Conservation (phyloP, 2,797 vertebrate species). For the Carduelis carduelis region DNA sequence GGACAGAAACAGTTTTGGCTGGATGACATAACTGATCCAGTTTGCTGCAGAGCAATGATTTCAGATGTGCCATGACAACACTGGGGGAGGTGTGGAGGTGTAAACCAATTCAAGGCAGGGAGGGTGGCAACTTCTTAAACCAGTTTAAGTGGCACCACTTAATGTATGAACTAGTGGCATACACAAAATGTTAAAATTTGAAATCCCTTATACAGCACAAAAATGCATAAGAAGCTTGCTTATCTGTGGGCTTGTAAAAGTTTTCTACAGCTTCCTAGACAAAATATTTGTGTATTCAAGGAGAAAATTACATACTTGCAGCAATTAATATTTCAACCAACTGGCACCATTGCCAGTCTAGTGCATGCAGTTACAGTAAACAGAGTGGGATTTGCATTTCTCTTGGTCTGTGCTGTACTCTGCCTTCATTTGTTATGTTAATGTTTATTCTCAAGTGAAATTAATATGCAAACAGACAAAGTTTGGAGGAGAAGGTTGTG, state of each 20-base stretch:
- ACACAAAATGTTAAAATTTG: neutral
- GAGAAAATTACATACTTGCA: neutral
- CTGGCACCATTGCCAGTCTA: neutral
- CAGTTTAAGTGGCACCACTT: neutral
- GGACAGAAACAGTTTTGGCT: neutral
- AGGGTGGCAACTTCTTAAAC: neutral
- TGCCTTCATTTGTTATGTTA: neutral
- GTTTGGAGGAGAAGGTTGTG: neutral
- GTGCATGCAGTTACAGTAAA: neutral
- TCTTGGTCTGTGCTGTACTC: neutral
- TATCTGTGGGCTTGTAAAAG: neutral
- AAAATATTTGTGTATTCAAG: neutral
- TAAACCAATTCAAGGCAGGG: neutral
- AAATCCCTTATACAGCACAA: neutral
- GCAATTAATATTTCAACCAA: neutral
- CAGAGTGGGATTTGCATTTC: neutral
- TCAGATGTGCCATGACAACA: neutral
- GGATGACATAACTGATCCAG: neutral
- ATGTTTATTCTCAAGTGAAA: neutral
- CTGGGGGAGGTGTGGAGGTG: neutral
- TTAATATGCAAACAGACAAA: neutral
- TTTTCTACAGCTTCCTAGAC: neutral
- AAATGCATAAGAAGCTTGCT: neutral
- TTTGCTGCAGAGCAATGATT: neutral
- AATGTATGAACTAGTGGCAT: neutral